Evolutionary conservation across 1,140 invertebrate species (phyloP), one percentile per base, ranked within the genome.

Genomic region (Chlorops oryzae): DNA sequence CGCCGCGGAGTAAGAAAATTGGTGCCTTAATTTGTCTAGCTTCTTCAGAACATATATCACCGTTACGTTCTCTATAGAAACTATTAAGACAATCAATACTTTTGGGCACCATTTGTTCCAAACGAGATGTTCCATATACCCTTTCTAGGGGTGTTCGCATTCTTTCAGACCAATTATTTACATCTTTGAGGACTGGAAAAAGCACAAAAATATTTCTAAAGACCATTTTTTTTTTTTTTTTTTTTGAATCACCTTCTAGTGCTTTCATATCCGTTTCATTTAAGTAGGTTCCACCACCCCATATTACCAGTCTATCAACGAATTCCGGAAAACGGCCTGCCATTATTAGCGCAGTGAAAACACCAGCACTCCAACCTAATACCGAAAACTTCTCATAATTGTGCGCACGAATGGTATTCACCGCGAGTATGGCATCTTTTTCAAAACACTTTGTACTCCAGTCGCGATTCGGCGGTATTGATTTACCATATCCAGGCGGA

Each of bases 351-450:
- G 80, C 82, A 7, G 85, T 83, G 27, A 87, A 90, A 3, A 87
- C 91, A 37, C 91, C 92, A 74, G 93, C 90, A 73, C 87, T 91
- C 88, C 90, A 95, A 0, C 92, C 91, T 22, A 93, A 52, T 1
- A 93, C 56, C 0, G 88, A 91, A 74, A 83, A 92, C 59, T 83
- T 83, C 1, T 75, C 58, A 28, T 83, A 75, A n/a, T 80, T 78
- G 17, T 91, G 62, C 25, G 71, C 72, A 75, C 83, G 78, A 85
- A 92, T 89, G 21, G 94, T 73, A 51, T 81, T 67, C 48, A 78
- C 70, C 9, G 85, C 88, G 45, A 72, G 70, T 38, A 80, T 72
- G n/a, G 90, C 90, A 77, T 95, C 91, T 56, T 78, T 78, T 38
- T 84, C 74, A 53, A 82, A 85, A 66, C 88, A 92, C 54, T 88